Conservation (phyloP, 2,888 invertebrate species). For the Sesia bembeciformis region DNA sequence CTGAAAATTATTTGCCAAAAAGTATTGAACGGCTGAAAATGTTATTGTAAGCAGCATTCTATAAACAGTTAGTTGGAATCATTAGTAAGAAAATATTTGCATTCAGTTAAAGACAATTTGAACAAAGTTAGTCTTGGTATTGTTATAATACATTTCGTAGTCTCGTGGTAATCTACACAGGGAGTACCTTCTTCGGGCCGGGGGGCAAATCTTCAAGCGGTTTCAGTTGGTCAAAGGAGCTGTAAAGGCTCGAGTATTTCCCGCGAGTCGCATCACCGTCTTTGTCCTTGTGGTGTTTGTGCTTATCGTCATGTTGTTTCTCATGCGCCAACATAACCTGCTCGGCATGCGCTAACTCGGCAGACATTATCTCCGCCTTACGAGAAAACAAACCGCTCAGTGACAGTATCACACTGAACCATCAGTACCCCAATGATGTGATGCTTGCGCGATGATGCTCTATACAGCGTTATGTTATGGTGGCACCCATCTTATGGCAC, state of each 20-base stretch:
- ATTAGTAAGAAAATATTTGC: too few species aligned
- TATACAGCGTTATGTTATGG: too few species aligned
- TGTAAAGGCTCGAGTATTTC: constrained; percentile 63
- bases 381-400: constrained; percentile 69
- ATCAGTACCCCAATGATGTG: constrained; percentile 37
- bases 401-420: constrained; percentile 28
- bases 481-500: too few species aligned
- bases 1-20: too few species aligned
- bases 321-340: constrained; percentile 71
- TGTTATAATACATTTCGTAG: not conserved
- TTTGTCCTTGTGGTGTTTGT: constrained; percentile 36
- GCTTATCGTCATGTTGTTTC: constrained; percentile 58
- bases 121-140: not conserved
- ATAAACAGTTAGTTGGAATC: too few species aligned
- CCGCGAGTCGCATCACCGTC: constrained; percentile 26
- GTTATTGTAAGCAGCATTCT: too few species aligned
- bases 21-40: too few species aligned
- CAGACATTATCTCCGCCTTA: constrained; percentile 69
- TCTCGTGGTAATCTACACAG: not conserved
- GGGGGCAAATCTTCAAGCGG: constrained; percentile 52
- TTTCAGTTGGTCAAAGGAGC: constrained; percentile 60
- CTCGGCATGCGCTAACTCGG: constrained; percentile 68
- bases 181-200: constrained; percentile 53
- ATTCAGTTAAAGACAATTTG: not conserved
- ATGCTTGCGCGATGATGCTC: constrained; percentile 40